Percentiles rank a stretch among this genome's conserved stretches.
Conservation (phyloP, 2,888 invertebrate species). For the Erpobdella octoculata region DNA sequence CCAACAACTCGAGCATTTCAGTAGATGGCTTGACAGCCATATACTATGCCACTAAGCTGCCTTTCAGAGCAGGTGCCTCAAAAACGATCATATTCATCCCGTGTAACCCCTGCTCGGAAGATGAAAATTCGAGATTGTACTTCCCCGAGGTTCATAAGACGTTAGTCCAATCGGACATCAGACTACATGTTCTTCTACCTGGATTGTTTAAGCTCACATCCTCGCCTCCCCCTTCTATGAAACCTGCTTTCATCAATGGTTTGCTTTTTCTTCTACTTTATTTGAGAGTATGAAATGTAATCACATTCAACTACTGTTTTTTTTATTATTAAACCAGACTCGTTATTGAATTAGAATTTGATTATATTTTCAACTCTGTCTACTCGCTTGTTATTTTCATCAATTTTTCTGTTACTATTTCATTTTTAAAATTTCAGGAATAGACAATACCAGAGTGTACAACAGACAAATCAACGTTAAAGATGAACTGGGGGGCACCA, state of each 20-base stretch:
- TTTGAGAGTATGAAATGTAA: no score
- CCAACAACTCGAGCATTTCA: conserved; percentile 27
- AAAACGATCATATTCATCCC: conserved; percentile 73
- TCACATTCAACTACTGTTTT: no score
- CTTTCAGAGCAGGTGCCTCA: conserved; percentile 74
- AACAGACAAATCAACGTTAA: conserved; percentile 69
- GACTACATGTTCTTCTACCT: conserved; percentile 34
- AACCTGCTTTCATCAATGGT: conserved; percentile 37
- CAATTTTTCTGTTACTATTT: no score
- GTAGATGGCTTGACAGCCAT: conserved; percentile 57
- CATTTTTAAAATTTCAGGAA: no score
- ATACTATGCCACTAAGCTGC: conserved; percentile 57
- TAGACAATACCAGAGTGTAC: conserved; percentile 60
- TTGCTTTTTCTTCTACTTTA: not conserved
- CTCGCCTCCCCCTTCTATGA: conserved; percentile 18
- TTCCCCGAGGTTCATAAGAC: conserved; percentile 33
- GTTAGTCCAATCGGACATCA: conserved; percentile 33
- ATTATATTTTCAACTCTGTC: no score
- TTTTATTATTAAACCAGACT: no score
- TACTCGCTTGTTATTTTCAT: no score
- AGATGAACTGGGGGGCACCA: conserved; percentile 62
- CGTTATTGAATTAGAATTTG: no score
- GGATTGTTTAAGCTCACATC: conserved; percentile 33
- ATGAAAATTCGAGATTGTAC: conserved; percentile 40
- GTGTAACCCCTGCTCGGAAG: conserved; percentile 71